Evolutionary conservation across 2,113 vertebrate species (phyloP).

Genomic region (Salvator merianae): DNA sequence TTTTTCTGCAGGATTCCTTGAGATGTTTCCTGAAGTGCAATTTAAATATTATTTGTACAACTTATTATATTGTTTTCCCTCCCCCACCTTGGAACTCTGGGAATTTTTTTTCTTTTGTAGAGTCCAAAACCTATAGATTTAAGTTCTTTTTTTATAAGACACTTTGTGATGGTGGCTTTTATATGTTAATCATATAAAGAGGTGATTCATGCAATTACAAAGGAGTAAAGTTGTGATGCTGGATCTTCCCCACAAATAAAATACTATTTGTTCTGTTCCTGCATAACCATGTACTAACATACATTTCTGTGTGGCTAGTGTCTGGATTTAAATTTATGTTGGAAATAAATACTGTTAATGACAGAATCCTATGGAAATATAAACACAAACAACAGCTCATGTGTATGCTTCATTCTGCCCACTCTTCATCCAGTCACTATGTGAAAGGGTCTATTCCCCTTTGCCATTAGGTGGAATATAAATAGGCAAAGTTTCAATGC

Average conservation of each 20-base stretch:
- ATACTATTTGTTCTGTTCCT: no score
- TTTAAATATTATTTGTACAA: not conserved
- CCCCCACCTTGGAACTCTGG: no score
- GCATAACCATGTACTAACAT: not conserved
- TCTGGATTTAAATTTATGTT: not conserved
- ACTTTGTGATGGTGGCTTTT: not conserved
- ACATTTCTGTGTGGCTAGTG: not conserved
- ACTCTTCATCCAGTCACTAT: no score
- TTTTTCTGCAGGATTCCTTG: not conserved
- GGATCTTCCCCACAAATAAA: not conserved
- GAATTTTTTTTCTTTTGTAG: no score
- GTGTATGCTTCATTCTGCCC: no score
- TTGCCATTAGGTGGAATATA: not conserved
- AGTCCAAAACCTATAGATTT: not conserved
- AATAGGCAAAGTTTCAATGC: not conserved
- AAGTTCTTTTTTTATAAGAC: not conserved
- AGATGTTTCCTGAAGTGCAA: not conserved
- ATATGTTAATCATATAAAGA: not conserved
- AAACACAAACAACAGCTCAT: no score
- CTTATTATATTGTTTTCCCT: not conserved
- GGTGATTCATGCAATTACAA: not conserved
- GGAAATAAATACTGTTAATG: not conserved
- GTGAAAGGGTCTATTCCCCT: no score
- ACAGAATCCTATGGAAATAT: no score
- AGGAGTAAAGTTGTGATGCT: not conserved